Conservation (phyloP, 2,888 invertebrate genomes). For the Syritta pipiens region DNA sequence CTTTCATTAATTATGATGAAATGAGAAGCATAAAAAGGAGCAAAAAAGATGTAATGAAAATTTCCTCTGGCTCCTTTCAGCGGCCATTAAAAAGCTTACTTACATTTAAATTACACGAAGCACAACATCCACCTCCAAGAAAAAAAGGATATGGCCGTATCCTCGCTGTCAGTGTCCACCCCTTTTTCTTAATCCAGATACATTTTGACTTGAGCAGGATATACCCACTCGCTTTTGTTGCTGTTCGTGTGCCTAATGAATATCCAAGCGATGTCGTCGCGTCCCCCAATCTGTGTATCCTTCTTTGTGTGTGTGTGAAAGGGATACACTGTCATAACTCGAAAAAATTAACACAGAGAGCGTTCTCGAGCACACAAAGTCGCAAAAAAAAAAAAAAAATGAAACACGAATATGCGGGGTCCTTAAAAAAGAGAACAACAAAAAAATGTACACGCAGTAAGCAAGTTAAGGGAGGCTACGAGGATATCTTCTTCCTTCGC, state of each 20-base stretch:
- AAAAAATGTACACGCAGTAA: slow-evolving; percentile 1
- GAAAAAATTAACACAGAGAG: slow-evolving; percentile 57
- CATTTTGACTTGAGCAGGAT: slow-evolving; percentile 48
- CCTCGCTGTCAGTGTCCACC: slow-evolving; percentile 42
- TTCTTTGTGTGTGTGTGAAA: slow-evolving; percentile 28
- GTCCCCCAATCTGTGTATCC: background rate
- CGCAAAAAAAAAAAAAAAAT: background rate
- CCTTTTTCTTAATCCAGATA: slow-evolving; percentile 61
- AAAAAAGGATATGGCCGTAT: slow-evolving; percentile 62
- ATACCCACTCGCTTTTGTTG: slow-evolving; percentile 5
- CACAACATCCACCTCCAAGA: slow-evolving; percentile 47
- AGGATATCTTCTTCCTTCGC: too few species aligned
- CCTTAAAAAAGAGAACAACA: background rate
- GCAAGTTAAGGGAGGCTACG: too few species aligned
- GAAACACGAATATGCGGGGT: slow-evolving; percentile 26
- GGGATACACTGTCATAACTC: slow-evolving; percentile 56
- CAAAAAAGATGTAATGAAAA: slow-evolving; percentile 61
- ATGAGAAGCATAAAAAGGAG: slow-evolving; percentile 62
- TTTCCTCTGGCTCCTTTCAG: slow-evolving; percentile 62
- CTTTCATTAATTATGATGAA: slow-evolving; percentile 68
- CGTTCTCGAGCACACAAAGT: background rate
- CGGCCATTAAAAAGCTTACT: slow-evolving; percentile 69
- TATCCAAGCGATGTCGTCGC: slow-evolving; percentile 31
- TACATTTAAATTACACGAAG: slow-evolving; percentile 67
- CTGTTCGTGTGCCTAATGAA: slow-evolving; percentile 52